Percentiles rank a stretch among this genome's conserved stretches.
Conservation (phyloP, 1,140 invertebrate genomes). For the Philopotamus ludificatus region DNA sequence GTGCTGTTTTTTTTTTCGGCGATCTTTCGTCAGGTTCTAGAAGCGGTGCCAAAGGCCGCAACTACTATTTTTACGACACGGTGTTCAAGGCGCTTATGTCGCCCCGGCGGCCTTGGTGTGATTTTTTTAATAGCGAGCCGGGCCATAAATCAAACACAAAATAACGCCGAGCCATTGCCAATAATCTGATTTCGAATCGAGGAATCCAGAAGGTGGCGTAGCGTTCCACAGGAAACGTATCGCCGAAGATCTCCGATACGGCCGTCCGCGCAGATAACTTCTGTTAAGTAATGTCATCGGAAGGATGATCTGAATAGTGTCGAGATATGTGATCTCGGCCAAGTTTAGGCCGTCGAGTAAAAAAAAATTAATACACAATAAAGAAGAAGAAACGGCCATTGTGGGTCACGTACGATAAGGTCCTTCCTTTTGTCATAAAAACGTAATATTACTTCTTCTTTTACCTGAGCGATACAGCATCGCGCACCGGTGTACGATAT, state of each 20-base stretch:
- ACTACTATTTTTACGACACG: constrained; percentile 26
- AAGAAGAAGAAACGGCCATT: constrained; percentile 23
- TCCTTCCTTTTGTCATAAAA: constrained; percentile 32
- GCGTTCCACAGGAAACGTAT: too few species aligned
- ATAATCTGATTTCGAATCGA: too few species aligned
- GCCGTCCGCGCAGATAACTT: too few species aligned
- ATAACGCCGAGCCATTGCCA: too few species aligned
- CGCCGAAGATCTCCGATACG: too few species aligned
- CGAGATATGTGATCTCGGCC: not conserved
- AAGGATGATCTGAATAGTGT: too few species aligned
- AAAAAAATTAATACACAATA: constrained; percentile 25
- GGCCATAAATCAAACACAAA: too few species aligned
- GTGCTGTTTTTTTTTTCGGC: constrained; percentile 4
- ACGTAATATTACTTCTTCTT: constrained; percentile 30
- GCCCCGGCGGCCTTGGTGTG: constrained; percentile 18
- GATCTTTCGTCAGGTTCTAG: constrained; percentile 19
- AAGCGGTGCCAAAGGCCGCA: constrained; percentile 25
- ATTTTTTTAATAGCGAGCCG: too few species aligned
- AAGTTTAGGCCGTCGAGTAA: not conserved
- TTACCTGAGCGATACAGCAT: constrained; percentile 29
- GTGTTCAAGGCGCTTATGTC: constrained; percentile 20
- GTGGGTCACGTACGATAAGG: constrained; percentile 31
- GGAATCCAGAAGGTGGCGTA: too few species aligned
- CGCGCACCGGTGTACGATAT: not conserved
- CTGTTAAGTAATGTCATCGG: too few species aligned